Base-by-base conservation (phyloP, 2,797 vertebrate species). In the Euthynnus affinis region DNA sequence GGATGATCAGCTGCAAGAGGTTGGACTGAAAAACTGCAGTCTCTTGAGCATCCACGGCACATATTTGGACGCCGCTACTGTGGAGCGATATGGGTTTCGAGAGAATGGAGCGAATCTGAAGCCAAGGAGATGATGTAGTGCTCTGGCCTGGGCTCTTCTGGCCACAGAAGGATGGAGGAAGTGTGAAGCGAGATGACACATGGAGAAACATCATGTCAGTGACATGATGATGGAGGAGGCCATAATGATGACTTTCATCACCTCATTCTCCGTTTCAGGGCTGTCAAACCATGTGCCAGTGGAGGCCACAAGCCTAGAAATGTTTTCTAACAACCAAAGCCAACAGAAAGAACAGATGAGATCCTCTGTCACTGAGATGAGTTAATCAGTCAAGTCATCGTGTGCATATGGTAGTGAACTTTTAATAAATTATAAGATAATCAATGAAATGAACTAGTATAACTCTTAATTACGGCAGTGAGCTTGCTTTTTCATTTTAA, bases 221-320 rank as follows among this genome's bases (percentile, higher is more conserved):
- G 59, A 83, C 75, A 74, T 71, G 46, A 74, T 83, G 74, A 81
- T 71, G 73, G 66, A 80, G 34, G 58, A 63, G 29, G 44, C 61
- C 55, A 20, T 67, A 71, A 87, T 71, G 64, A 80, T 55, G 67
- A 40, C 56, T 75, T 70, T 77, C 75, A 53, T 44, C 68, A 66
- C 59, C 64, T 80, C 37, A 40, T 74, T 75, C 67, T 73, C 17
- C 56, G 51, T 69, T 67, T 80, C 61, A 62, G 57, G 32, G 49
- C 55, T 74, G 25, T 74, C 48, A 58, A 32, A 25, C 27, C 27
- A 14, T 29, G 22, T 48, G 34, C 70, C 61, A 69, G 15, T 27
- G 29, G 76, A 70, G 48, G 37, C 48, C 63, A 57, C 34, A 44
- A 69, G 42, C 71, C 49, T 75, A 40, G 55, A 63, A 66, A 84